These are phyloP conservation scores for Craseonycteris thonglongyai DNA, from an alignment of 2,113 vertebrate genomes.

Conservation along the genomic window DNA sequence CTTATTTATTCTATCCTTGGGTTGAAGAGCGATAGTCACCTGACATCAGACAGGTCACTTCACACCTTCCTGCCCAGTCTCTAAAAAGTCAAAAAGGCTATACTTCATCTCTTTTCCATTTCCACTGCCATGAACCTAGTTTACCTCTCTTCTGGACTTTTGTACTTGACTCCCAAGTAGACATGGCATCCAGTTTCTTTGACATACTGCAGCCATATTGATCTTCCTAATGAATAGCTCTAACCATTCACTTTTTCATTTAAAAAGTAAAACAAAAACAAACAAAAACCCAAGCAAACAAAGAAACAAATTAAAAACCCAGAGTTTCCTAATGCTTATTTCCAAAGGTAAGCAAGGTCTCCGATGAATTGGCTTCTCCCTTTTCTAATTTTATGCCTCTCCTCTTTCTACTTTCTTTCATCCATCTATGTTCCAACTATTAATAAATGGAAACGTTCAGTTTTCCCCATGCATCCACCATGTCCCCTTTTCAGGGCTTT, in stretches of 20 bases:
- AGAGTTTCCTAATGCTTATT: neutral
- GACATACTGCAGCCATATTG: rapidly evolving
- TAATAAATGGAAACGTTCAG: neutral
- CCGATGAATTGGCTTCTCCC: neutral
- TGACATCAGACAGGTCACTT: neutral
- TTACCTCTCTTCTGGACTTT: neutral
- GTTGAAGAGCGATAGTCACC: neutral
- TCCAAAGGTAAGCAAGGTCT: neutral
- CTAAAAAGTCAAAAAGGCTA: neutral
- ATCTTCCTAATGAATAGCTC: neutral
- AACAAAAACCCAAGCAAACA: neutral
- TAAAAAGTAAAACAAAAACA: neutral
- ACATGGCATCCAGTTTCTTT: neutral
- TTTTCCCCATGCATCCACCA: neutral
- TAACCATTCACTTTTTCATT: neutral
- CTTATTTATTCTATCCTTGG: neutral
- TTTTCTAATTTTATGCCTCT: neutral
- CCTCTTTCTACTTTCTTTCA: neutral
- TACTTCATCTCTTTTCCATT: neutral
- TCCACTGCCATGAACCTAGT: neutral
- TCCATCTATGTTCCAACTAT: no score
- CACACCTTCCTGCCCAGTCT: neutral
- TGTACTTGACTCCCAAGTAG: neutral
- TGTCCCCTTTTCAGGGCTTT: neutral
- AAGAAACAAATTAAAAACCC: neutral